phyloP scores from a whole-genome alignment of 2,113 vertebrate species.

The Neodontobutis hainanensis region DNA sequence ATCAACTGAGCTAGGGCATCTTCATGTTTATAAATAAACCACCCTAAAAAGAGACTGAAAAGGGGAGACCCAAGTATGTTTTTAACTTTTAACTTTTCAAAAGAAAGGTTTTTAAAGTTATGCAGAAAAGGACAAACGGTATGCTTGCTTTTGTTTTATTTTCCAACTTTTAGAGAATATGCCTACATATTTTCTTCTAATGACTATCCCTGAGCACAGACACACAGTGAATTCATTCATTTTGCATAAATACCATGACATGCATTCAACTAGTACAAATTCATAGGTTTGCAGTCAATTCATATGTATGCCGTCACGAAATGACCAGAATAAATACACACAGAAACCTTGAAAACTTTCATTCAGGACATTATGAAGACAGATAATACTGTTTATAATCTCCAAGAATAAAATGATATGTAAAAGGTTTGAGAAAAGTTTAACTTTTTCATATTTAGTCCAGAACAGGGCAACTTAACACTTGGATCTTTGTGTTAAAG shows the following conservation, averaged over 20 bases:
- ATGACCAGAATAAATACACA: slow-evolving; percentile 70
- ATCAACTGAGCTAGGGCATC: too few species aligned
- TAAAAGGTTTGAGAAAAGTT: slow-evolving; percentile 65
- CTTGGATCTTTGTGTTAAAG: slow-evolving; percentile 56
- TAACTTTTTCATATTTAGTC: slow-evolving; percentile 67
- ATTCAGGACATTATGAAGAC: slow-evolving; percentile 69
- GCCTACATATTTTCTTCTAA: slow-evolving; percentile 49
- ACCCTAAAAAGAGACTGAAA: too few species aligned
- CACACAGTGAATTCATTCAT: slow-evolving; percentile 64
- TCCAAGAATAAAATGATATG: slow-evolving; percentile 71
- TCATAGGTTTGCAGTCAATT: slow-evolving; percentile 52
- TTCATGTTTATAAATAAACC: too few species aligned
- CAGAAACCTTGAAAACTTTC: slow-evolving; percentile 69
- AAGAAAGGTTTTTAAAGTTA: neutral
- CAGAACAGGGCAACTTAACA: slow-evolving; percentile 77
- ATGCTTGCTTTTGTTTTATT: slow-evolving; percentile 56
- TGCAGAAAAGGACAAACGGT: slow-evolving; percentile 21
- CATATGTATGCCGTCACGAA: slow-evolving; percentile 59
- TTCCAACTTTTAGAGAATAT: slow-evolving; percentile 51
- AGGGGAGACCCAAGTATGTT: too few species aligned
- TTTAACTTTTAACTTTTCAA: too few species aligned
- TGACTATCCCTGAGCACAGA: slow-evolving; percentile 60
- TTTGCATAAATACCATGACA: slow-evolving; percentile 73
- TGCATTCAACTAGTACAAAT: slow-evolving; percentile 56
- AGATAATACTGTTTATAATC: slow-evolving; percentile 60